Percentiles rank a stretch among this genome's conserved stretches.
phyloP scores from a whole-genome alignment of 2,113 vertebrate species.

The Noturus placidus region DNA sequence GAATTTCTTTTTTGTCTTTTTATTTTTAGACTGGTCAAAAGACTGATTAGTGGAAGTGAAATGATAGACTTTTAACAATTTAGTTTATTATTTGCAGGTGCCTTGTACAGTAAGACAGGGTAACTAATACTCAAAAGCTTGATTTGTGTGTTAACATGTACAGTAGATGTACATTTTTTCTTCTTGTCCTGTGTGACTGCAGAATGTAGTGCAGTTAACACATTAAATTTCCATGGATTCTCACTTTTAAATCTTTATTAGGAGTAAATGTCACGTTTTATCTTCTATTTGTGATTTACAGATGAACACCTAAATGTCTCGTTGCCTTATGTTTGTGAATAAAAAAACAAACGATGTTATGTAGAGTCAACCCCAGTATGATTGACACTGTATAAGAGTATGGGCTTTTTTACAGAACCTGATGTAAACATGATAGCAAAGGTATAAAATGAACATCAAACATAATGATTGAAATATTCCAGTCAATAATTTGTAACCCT shows the following conservation, averaged over 20 bases:
- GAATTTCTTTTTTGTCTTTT: background rate
- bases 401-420: background rate
- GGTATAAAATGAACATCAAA: background rate
- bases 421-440: background rate
- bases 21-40: background rate
- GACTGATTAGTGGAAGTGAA: background rate
- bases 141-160: background rate
- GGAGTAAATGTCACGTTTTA: background rate
- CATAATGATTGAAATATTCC: background rate
- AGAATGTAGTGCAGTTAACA: background rate
- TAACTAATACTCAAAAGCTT: background rate
- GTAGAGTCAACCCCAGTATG: background rate
- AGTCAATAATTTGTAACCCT: background rate
- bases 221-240: background rate
- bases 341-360: background rate
- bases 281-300: background rate
- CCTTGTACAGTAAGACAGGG: background rate
- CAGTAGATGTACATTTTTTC: background rate
- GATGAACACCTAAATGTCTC: background rate
- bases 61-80: no score
- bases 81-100: background rate
- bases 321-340: constrained; percentile 1
- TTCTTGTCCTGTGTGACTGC: background rate
- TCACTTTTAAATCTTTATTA: background rate
- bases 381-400: background rate